These are phyloP conservation scores for Belonocnema kinseyi DNA, from an alignment of 1,140 invertebrate species.

Conservation along the genomic window DNA sequence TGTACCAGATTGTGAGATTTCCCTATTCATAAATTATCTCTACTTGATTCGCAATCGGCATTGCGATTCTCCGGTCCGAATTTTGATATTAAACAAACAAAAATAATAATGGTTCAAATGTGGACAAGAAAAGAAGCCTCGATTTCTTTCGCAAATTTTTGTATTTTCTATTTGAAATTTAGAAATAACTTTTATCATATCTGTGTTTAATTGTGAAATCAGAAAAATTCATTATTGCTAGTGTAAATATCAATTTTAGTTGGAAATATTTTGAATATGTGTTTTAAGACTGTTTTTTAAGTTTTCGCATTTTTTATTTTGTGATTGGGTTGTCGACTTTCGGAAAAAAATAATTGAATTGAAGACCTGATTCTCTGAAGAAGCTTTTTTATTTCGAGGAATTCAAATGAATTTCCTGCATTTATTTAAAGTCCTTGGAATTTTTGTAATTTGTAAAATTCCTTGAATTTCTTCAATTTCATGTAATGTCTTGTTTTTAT, in stretches of 20 bases:
- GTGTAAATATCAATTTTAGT: too few relatives aligned
- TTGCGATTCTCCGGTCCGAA: background rate
- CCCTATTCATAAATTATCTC: slow-evolving; percentile 13
- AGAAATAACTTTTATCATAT: too few relatives aligned
- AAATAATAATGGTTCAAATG: background rate
- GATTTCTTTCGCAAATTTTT: too few relatives aligned
- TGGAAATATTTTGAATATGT: too few relatives aligned
- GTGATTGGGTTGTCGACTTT: background rate
- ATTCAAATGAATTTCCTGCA: too few relatives aligned
- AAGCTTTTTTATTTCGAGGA: background rate
- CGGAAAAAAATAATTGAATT: background rate
- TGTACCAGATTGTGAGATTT: slow-evolving; percentile 40
- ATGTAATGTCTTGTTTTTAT: too few relatives aligned
- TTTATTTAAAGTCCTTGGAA: too few relatives aligned
- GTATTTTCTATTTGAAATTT: too few relatives aligned
- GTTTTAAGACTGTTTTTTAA: background rate
- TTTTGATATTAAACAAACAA: background rate
- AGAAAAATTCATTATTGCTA: too few relatives aligned
- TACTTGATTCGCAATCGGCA: slow-evolving; percentile 30
- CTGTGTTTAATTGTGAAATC: too few relatives aligned
- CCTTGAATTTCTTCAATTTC: too few relatives aligned
- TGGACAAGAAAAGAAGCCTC: background rate
- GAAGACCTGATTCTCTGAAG: background rate
- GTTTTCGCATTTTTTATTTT: background rate
- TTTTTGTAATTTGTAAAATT: too few relatives aligned